These are phyloP conservation scores for Lasioglossum marginatum DNA, from an alignment of 2,888 invertebrate species.

Conservation along the genomic window DNA sequence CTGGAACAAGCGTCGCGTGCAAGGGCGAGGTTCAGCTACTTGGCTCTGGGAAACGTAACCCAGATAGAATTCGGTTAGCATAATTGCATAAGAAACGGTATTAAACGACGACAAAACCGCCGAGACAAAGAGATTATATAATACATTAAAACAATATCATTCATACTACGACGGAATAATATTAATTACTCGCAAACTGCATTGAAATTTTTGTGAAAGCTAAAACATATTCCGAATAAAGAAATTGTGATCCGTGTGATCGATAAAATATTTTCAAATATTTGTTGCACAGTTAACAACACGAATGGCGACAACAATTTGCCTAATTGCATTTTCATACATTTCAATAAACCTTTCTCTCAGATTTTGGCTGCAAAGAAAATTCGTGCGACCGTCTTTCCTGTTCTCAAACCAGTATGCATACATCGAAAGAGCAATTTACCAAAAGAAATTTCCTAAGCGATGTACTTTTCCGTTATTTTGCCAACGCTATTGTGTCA, in stretches of 20 bases:
- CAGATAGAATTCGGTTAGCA: conserved; percentile 1
- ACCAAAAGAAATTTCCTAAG: background rate
- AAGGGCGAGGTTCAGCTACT: background rate
- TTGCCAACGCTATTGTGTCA: background rate
- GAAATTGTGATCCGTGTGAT: no score
- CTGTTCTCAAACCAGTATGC: background rate
- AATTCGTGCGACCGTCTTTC: background rate
- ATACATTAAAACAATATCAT: background rate
- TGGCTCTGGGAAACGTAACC: background rate
- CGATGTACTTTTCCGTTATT: background rate
- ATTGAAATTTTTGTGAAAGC: background rate
- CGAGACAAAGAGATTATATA: background rate
- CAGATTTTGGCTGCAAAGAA: background rate
- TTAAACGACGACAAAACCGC: background rate
- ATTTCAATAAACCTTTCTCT: background rate
- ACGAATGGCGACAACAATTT: background rate
- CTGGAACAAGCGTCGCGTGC: background rate
- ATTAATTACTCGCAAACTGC: background rate
- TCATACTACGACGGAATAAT: background rate
- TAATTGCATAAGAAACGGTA: background rate
- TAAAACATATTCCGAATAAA: no score
- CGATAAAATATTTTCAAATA: background rate
- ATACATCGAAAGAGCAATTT: background rate
- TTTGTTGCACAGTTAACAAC: background rate
- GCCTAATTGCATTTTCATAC: background rate